Evolutionary conservation across 2,888 invertebrate species (phyloP), one percentile per base, ranked within the genome.

Genomic region (Dasysyrphus tricinctus): DNA sequence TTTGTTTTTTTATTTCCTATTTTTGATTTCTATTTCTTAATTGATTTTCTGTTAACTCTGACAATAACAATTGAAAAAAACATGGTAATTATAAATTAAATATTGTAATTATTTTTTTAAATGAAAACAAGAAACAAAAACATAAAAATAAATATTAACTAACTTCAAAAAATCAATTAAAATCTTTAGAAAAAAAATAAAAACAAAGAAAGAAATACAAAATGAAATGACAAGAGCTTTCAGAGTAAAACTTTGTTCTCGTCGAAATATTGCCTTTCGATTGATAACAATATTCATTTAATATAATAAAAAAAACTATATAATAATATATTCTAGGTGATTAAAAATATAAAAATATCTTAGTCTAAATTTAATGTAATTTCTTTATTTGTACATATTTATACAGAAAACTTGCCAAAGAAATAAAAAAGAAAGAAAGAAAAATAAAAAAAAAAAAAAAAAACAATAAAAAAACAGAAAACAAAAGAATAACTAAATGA

Each of bases 181-280:
- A 69, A 37, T 51, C 51, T 37, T 37, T 42, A 56, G 32, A 49
- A 69, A 51, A 11, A 39, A 32, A 47, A 69, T 44, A 37, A 56
- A 3, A 16, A 12, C 5, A 24, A 72, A n/a, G 42, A 65, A 51
- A 73, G 16, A 54, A 65, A 19, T 44, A 73, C n/a, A 54, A 51
- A 44, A 69, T 5, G 51, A 32, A 78, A 54, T 78, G 65, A 63
- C 63, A 72, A 47, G 80, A 85, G 77, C 75, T 81, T 81, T 77
- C 80, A 42, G 73, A 81, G 77, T 81, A 69, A 73, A 81, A 74
- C 63, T 81, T 73, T 77, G 67, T 77, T 77, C 54, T 77, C 37
- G 67, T 84, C 69, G 73, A 77, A 80, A 63, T 44, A 79, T 19
- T 80, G 83, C 80, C 83, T 83, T 83, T 84, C 80, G 80, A 81